Base-by-base conservation (phyloP, 92 coral and sea anemone genomes). In the Zoanthus sansibaricus region DNA sequence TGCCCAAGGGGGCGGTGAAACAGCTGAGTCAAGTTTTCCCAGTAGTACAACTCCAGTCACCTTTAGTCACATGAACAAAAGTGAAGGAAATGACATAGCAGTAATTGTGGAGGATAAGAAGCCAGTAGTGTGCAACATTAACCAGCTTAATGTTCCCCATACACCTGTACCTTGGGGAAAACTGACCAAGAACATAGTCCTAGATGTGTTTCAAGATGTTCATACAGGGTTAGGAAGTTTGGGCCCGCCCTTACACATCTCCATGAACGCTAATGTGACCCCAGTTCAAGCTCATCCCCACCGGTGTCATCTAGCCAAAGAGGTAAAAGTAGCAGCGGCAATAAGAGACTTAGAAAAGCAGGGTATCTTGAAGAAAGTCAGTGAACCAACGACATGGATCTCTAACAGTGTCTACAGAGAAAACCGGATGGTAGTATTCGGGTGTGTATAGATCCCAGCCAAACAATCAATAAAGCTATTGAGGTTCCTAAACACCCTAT, bases 341-440 rank as follows among this genome's bases (percentile, higher is more conserved):
- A 75, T 75, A 13, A 55, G 83, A 16, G 83, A 86, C 83, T 58
- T 75, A 9, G 83, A 86, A 33, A 75, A 75, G 9, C 88, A 75
- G 42, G 88, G 88, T 86, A 85, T 85, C 82, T 52, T 85, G 74
- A 2, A 85, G 47, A 85, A 85, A 58, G 88, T 85, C 52, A 85
- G 66, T 64, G 89, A 86, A 68, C 89, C 83, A 14, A 86, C 89
- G 8, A 76, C 83, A 51, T 86, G 89, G 82, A 86, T 86, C 83
- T 76, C 83, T 44, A 86, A 86, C 89, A 32, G 74, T 52, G 89
- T 67, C 54, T 77, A 77, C 71, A 86, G 84, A 77, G 85, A 86
- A 49, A 77, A 77, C 89, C 80, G 2, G 83, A 75, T 76, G 89
- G 89, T 56, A 76, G 77, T 58, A 45, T 86, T 31, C 83, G 76